Evolutionary conservation across 2,113 vertebrate genomes (phyloP).

Genomic region (Xenopus laevis): DNA sequence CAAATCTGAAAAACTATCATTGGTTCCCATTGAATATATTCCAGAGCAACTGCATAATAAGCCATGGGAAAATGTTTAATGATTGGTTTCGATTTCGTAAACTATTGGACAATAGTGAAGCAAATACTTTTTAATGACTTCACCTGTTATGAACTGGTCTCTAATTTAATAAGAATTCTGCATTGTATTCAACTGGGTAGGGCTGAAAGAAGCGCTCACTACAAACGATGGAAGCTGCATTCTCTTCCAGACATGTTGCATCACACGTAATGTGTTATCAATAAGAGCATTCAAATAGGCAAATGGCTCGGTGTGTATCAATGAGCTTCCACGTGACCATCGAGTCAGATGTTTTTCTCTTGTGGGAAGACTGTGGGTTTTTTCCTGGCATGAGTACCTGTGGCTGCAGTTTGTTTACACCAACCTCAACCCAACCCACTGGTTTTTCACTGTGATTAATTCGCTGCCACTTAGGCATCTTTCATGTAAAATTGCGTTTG

Average conservation of each 20-base stretch:
- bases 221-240: constrained; percentile 52
- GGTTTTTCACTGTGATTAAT: constrained; percentile 62
- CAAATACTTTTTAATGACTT: constrained; percentile 30
- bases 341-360: constrained; percentile 60
- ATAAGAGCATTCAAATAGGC: constrained; percentile 60
- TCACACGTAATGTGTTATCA: constrained; percentile 59
- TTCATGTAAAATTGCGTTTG: constrained; percentile 47
- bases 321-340: constrained; percentile 64
- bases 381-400: constrained; percentile 56
- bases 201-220: constrained; percentile 48
- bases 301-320: constrained; percentile 58
- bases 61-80: no score
- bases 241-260: constrained; percentile 53
- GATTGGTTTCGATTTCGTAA: constrained; percentile 14
- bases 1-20: no score
- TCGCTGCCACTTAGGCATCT: constrained; percentile 48
- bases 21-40: no score
- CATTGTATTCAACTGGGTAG: constrained; percentile 47
- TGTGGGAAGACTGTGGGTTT: constrained; percentile 53
- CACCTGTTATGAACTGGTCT: constrained; percentile 22
- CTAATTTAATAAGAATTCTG: constrained; percentile 37
- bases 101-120: constrained; percentile 25
- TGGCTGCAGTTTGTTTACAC: constrained; percentile 51
- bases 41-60: no score
- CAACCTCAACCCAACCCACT: constrained; percentile 61